phyloP scores from a whole-genome alignment of 30 jellyfish, hydroid and myxozoan species.

The Sanderia malayensis region DNA sequence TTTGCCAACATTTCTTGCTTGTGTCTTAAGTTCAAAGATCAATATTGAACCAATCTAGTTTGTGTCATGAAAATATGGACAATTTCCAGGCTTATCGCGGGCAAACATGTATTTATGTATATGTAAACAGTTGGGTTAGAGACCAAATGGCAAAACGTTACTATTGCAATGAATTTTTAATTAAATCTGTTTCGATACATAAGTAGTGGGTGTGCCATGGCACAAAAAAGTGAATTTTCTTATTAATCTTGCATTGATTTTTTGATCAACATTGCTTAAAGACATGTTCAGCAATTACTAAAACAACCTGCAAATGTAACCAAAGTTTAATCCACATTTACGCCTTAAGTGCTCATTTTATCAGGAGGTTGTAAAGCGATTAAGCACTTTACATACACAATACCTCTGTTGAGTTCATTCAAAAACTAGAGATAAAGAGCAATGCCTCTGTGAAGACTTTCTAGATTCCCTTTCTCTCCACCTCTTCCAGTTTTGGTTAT shows the following conservation, averaged over 20 bases:
- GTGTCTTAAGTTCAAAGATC: neutral
- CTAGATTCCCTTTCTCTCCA: too few species aligned
- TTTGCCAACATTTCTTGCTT: too few species aligned
- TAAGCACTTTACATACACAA: too few species aligned
- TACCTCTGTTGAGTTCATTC: too few species aligned
- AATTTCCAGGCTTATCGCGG: neutral
- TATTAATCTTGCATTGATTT: neutral
- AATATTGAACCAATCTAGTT: neutral
- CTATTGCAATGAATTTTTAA: neutral
- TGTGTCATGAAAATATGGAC: neutral
- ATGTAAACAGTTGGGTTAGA: neutral
- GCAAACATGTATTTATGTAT: neutral
- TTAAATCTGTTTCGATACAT: neutral
- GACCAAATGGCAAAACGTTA: neutral
- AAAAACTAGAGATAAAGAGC: too few species aligned
- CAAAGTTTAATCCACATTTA: neutral
- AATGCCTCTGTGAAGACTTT: too few species aligned
- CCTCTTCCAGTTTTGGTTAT: too few species aligned
- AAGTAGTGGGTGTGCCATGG: constrained; percentile 1
- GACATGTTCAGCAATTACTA: neutral
- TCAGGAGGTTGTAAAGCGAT: too few species aligned
- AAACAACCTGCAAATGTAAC: neutral
- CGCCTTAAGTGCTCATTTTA: neutral
- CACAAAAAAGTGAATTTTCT: neutral
- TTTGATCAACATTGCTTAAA: neutral